These are phyloP conservation scores for Clarias gariepinus DNA, from an alignment of 2,113 vertebrate genomes.

Conservation along the genomic window DNA sequence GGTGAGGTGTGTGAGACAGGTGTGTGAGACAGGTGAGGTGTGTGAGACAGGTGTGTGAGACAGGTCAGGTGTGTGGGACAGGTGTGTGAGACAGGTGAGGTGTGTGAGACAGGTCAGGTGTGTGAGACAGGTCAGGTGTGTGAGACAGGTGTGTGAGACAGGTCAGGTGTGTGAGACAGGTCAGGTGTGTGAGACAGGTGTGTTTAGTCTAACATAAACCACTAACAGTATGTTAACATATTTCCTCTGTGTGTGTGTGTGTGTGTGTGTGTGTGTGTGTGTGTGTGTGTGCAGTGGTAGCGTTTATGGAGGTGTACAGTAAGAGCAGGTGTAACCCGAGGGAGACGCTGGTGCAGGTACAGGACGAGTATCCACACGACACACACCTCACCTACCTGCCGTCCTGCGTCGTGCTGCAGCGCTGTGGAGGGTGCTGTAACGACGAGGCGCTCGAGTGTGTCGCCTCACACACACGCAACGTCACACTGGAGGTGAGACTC, in stretches of 20 bases:
- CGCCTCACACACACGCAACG: slow-evolving; percentile 79
- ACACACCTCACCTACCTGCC: slow-evolving; percentile 88
- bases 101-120: background rate
- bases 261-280: slow-evolving; percentile 6
- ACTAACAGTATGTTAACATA: background rate
- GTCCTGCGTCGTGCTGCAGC: slow-evolving; percentile 85
- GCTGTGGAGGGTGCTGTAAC: slow-evolving; percentile 89
- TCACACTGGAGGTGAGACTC: slow-evolving; percentile 86
- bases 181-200: background rate
- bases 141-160: background rate
- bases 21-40: too few relatives aligned
- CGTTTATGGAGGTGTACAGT: slow-evolving; percentile 80
- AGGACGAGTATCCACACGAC: slow-evolving; percentile 87
- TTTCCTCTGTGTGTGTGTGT: background rate
- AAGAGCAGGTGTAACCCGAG: slow-evolving; percentile 86
- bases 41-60: background rate
- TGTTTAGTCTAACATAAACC: too few relatives aligned
- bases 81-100: background rate
- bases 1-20: background rate
- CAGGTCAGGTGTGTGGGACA: background rate
- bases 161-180: too few relatives aligned
- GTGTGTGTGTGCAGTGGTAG: slow-evolving; percentile 74
- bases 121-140: background rate
- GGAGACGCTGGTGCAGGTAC: slow-evolving; percentile 89
- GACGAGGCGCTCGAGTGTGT: slow-evolving; percentile 90